A percentile compares a stretch with the other conserved stretches of the same genome.
Conservation (phyloP, 2,797 vertebrate species). For the Propithecus perrieri region DNA sequence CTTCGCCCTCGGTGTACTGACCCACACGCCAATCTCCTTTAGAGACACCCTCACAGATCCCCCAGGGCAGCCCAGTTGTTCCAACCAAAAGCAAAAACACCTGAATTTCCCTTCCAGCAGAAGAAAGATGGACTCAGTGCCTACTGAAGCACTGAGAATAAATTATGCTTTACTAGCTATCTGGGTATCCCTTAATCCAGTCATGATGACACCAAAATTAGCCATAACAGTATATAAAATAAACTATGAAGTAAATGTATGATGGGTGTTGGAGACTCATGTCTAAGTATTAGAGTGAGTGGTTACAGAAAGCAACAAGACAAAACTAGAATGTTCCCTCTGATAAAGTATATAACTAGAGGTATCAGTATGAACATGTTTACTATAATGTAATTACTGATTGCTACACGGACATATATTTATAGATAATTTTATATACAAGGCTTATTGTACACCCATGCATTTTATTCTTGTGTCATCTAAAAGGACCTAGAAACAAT, state of each 20-base stretch:
- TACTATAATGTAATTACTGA: neutral
- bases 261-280: neutral
- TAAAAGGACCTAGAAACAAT: neutral
- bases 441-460: neutral
- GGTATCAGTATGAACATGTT: neutral
- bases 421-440: neutral
- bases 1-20: neutral
- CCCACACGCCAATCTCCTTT: neutral
- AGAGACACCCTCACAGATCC: neutral
- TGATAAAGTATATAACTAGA: neutral
- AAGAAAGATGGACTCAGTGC: neutral
- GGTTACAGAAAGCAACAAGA: neutral
- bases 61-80: neutral
- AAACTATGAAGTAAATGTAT: neutral
- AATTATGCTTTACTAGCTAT: neutral
- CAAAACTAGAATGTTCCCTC: too few species aligned
- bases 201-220: neutral
- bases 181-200: neutral
- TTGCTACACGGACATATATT: neutral
- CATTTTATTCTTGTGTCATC: neutral
- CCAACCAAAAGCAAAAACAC: neutral
- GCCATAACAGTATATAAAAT: neutral
- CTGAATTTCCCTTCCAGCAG: too few species aligned
- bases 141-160: neutral
- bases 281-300: neutral